phyloP scores from a whole-genome alignment of 2,797 vertebrate genomes.

The Coilia nasus region DNA sequence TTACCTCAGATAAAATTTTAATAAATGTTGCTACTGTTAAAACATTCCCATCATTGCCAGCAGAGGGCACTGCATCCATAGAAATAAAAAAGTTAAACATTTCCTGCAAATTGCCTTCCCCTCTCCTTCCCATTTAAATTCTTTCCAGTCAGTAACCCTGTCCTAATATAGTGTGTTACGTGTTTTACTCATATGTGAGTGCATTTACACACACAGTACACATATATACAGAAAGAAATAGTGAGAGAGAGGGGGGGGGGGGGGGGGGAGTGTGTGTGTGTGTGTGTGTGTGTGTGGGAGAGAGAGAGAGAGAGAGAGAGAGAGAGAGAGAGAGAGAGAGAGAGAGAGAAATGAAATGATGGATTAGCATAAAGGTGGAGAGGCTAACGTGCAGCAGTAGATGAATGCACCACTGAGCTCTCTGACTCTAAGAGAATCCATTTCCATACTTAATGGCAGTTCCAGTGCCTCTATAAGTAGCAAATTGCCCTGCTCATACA shows the following conservation, averaged over 20 bases:
- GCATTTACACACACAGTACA: background rate
- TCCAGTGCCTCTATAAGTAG: conserved; percentile 65
- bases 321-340: conserved; percentile 16
- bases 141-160: background rate
- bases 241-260: too few relatives aligned
- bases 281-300: too few relatives aligned
- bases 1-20: background rate
- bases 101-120: background rate
- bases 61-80: conserved; percentile 54
- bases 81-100: conserved; percentile 25
- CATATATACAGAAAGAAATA: background rate
- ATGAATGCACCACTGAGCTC: conserved; percentile 69
- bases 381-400: conserved; percentile 53
- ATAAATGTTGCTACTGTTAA: background rate
- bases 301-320: too few relatives aligned
- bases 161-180: background rate
- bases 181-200: background rate
- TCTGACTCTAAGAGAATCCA: conserved; percentile 68
- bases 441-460: conserved; percentile 59
- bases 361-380: conserved; percentile 22
- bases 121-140: background rate
- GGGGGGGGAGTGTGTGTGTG: too few relatives aligned
- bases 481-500: conserved; percentile 57
- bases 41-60: conserved; percentile 31
- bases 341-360: conserved; percentile 50